These are phyloP conservation scores for Elysia crispata DNA, from an alignment of 2,888 invertebrate genomes.

Conservation along the genomic window DNA sequence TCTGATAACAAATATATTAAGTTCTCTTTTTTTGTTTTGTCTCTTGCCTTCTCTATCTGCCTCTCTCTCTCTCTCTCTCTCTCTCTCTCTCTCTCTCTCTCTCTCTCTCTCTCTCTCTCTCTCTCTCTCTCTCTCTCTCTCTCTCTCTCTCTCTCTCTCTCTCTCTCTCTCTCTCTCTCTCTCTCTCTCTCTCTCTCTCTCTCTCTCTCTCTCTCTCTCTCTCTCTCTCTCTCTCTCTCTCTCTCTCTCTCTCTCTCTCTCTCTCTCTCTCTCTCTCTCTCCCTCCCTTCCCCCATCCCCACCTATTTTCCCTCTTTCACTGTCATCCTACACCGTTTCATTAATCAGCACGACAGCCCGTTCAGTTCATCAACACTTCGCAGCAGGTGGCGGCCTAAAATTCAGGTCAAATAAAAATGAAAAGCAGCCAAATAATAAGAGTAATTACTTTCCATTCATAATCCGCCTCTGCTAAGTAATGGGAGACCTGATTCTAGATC, in stretches of 20 bases:
- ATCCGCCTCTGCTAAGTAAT: no score
- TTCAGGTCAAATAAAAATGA: no score
- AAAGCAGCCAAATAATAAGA: no score
- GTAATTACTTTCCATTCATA: no score
- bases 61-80: neutral
- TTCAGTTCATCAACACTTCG: neutral
- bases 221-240: slow-evolving; percentile 35
- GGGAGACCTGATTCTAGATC: no score
- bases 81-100: neutral
- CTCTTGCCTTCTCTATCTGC: neutral
- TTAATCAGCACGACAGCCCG: neutral
- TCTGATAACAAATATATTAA: no score
- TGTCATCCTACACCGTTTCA: neutral
- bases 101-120: neutral
- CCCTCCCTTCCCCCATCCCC: slow-evolving; percentile 6
- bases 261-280: slow-evolving; percentile 19
- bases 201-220: slow-evolving; percentile 11
- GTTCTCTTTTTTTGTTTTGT: neutral
- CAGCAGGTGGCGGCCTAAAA: no score
- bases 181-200: slow-evolving; percentile 23
- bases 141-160: slow-evolving; percentile 18
- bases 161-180: slow-evolving; percentile 19
- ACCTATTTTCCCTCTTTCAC: neutral
- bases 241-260: slow-evolving; percentile 26
- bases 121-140: neutral